phyloP scores from a whole-genome alignment of 2,888 invertebrate genomes.

The Oligia strigilis region DNA sequence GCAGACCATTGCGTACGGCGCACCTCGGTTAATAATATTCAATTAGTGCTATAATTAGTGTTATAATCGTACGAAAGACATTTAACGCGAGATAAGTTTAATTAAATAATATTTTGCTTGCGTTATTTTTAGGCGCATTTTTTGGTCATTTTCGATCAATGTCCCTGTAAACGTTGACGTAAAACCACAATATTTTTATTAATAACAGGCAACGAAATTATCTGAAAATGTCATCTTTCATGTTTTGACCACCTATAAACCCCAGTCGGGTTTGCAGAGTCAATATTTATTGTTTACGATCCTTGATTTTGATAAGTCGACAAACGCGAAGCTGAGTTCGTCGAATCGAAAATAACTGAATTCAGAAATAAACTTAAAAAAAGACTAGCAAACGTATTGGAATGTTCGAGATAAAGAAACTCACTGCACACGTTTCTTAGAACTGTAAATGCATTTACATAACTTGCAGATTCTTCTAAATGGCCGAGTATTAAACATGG shows the following conservation, averaged over 20 bases:
- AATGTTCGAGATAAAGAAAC: conserved; percentile 56
- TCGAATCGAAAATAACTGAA: conserved; percentile 34
- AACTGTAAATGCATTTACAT: conserved; percentile 38
- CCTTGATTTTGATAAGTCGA: conserved; percentile 24
- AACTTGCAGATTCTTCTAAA: conserved; percentile 49
- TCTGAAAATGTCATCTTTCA: conserved; percentile 9
- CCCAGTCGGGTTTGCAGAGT: not conserved
- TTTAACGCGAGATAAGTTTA: conserved; percentile 32
- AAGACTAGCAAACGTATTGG: conserved; percentile 27
- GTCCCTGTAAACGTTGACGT: not conserved
- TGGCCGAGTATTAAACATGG: not conserved
- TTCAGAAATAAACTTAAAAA: conserved; percentile 38
- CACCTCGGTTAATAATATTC: conserved; percentile 42
- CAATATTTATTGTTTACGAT: conserved; percentile 30
- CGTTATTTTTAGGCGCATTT: conserved; percentile 23
- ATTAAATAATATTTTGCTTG: conserved; percentile 20
- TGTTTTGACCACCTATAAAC: not conserved
- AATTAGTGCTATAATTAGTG: conserved; percentile 35
- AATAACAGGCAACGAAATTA: not conserved
- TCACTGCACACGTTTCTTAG: conserved; percentile 40
- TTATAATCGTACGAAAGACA: conserved; percentile 16
- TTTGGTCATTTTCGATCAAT: conserved; percentile 15
- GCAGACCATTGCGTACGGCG: conserved; percentile 15
- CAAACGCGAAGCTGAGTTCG: conserved; percentile 16
- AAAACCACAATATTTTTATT: not conserved